Percentiles rank a stretch among this genome's conserved stretches.
Conservation (phyloP, 2,113 vertebrate genomes). For the Fulmarus glacialis region DNA sequence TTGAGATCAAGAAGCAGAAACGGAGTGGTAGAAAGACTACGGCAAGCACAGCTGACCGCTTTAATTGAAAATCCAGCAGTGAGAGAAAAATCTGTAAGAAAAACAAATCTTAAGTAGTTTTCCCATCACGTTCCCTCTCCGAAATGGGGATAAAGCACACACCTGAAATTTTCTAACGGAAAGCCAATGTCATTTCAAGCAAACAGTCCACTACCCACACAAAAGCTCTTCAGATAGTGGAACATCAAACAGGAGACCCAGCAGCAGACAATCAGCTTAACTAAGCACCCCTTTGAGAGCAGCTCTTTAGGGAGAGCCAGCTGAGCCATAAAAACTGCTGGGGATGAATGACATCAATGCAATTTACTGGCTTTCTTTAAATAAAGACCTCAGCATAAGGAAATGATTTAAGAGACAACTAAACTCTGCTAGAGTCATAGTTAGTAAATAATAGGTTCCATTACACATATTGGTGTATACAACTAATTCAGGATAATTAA, state of each 20-base stretch:
- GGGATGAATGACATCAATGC: neutral
- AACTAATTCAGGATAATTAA: neutral
- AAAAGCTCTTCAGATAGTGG: neutral
- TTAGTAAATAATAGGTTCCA: constrained; percentile 2
- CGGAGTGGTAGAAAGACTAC: neutral
- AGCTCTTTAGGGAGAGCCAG: neutral
- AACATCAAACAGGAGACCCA: neutral
- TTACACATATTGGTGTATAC: neutral
- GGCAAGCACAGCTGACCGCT: neutral
- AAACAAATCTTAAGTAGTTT: neutral
- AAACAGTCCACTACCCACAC: neutral
- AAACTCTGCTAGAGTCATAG: neutral
- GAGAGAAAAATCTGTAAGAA: neutral
- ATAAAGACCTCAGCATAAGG: neutral
- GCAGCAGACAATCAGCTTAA: neutral
- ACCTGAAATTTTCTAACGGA: neutral
- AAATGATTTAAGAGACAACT: neutral
- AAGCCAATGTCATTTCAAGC: neutral
- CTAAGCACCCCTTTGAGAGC: neutral
- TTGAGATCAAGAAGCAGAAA: neutral
- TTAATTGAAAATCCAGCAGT: neutral
- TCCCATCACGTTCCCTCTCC: neutral
- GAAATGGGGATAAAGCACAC: neutral
- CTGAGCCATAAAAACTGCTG: neutral
- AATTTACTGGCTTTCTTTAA: constrained; percentile 14